phyloP scores from a whole-genome alignment of 2,888 invertebrate genomes.

The Beris morrisii region DNA sequence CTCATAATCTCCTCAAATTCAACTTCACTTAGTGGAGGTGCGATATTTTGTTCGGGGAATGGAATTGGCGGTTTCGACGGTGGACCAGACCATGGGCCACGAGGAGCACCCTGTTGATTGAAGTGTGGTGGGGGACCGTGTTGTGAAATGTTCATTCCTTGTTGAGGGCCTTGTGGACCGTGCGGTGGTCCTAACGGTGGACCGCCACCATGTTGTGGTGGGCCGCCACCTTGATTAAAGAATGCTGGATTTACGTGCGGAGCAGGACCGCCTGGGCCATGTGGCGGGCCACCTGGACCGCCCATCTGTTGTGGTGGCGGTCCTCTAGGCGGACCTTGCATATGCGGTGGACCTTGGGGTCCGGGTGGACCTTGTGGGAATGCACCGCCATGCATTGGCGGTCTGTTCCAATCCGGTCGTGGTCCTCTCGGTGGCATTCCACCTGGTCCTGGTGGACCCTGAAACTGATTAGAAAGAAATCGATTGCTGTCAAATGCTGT shows the following conservation, averaged over 20 bases:
- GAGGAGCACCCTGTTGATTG: conserved; percentile 68
- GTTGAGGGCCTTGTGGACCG: conserved; percentile 57
- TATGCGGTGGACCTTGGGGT: conserved; percentile 70
- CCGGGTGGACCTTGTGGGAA: conserved; percentile 62
- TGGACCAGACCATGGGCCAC: conserved; percentile 66
- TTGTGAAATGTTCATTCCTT: conserved; percentile 57
- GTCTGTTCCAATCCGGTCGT: conserved; percentile 74
- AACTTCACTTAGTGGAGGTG: conserved; percentile 78
- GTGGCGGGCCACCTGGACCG: conserved; percentile 59
- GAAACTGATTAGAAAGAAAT: conserved; percentile 45
- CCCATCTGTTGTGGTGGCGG: conserved; percentile 61
- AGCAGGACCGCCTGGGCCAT: conserved; percentile 67
- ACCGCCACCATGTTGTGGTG: conserved; percentile 58
- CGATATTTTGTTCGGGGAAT: conserved; percentile 56
- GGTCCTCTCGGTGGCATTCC: conserved; percentile 61
- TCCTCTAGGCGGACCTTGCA: conserved; percentile 67
- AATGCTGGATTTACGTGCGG: conserved; percentile 97
- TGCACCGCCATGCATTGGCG: conserved; percentile 71
- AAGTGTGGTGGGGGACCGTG: conserved; percentile 67
- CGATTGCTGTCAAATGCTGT: too few relatives aligned
- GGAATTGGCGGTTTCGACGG: conserved; percentile 53
- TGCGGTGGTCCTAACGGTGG: conserved; percentile 61
- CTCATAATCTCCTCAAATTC: conserved; percentile 99
- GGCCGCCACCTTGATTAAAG: conserved; percentile 71
- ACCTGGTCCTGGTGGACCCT: conserved; percentile 54